Percentiles rank a stretch among this genome's conserved stretches.
Evolutionary conservation across 2,113 vertebrate species (phyloP).

Genomic region (Atrichornis clamosus): DNA sequence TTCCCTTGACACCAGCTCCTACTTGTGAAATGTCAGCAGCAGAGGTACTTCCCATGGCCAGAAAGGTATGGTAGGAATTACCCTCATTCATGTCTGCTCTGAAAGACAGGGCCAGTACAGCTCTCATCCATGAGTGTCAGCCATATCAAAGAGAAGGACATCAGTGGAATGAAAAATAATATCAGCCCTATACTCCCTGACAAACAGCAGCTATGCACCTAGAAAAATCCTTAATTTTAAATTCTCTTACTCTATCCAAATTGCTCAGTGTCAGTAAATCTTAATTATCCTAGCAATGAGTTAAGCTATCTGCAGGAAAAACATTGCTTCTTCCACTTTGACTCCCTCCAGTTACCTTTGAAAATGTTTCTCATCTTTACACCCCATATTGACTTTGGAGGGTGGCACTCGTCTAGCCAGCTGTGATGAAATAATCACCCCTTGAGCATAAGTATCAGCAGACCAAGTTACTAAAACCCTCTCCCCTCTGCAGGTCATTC

Average conservation of each 20-base stretch:
- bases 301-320: background rate
- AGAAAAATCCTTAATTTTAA: background rate
- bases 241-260: background rate
- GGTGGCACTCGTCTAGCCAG: background rate
- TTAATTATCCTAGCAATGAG: background rate
- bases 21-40: background rate
- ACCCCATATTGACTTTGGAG: background rate
- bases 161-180: background rate
- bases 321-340: background rate
- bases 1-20: background rate
- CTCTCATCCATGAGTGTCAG: background rate
- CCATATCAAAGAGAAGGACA: background rate
- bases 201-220: background rate
- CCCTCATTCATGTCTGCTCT: background rate
- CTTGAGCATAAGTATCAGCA: background rate
- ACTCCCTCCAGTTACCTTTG: background rate
- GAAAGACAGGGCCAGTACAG: background rate
- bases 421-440: background rate
- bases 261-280: background rate
- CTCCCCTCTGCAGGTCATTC: background rate
- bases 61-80: background rate
- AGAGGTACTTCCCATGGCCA: background rate
- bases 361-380: background rate
- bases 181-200: background rate
- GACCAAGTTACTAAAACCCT: background rate